Conservation (phyloP, 2,113 vertebrate species). For the Strix aluco region DNA sequence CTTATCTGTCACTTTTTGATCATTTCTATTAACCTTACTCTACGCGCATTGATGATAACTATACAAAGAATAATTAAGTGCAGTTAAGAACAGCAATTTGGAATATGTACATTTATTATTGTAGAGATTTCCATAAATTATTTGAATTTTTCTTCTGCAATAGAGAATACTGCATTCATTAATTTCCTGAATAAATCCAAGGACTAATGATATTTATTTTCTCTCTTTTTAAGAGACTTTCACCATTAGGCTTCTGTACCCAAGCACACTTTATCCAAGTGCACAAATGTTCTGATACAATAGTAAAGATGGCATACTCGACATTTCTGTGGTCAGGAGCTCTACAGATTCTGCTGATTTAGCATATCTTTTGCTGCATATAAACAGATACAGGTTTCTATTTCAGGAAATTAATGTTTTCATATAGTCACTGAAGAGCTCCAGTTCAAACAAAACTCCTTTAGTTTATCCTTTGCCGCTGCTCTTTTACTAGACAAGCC, state of each 20-base stretch:
- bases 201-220: neutral
- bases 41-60: neutral
- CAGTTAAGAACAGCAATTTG: neutral
- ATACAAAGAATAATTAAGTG: conserved; percentile 28
- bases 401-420: neutral
- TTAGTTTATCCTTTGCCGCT: neutral
- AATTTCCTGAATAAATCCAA: neutral
- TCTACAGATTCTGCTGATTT: neutral
- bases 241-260: neutral
- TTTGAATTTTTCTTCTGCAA: neutral
- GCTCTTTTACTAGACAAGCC: neutral
- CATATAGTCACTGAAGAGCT: neutral
- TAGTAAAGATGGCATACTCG: neutral
- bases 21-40: conserved; percentile 25
- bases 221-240: neutral
- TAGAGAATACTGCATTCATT: neutral
- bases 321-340: neutral
- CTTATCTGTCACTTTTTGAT: conserved; percentile 30
- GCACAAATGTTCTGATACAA: neutral
- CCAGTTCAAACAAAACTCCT: neutral
- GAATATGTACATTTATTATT: neutral
- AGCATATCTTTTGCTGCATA: neutral
- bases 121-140: neutral
- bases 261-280: neutral
- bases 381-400: neutral